These are phyloP conservation scores for Leptinotarsa lineolata DNA, from an alignment of 1,140 invertebrate species.

Conservation along the genomic window DNA sequence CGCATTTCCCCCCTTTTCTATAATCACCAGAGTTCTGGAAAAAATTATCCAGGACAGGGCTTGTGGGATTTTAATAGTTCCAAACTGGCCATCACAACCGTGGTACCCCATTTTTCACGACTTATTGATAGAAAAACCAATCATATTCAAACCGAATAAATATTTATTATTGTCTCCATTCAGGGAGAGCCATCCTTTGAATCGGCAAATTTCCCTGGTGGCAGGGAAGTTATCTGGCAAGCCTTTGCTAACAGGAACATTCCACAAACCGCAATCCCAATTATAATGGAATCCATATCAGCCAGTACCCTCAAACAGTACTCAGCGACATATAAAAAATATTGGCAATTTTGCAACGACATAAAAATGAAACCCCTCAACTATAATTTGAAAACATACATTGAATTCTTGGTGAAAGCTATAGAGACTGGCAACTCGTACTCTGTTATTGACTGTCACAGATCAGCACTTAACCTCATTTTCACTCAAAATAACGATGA, in stretches of 20 bases:
- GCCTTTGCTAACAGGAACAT: slow-evolving; percentile 4
- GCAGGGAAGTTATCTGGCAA: slow-evolving; percentile 41
- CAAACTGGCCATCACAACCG: slow-evolving; percentile 49
- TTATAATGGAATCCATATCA: background rate
- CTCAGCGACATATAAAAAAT: background rate
- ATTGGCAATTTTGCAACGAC: slow-evolving; percentile 1
- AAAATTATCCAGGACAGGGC: slow-evolving; percentile 44
- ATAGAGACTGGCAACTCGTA: background rate
- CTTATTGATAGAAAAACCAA: slow-evolving; percentile 21
- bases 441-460: background rate
- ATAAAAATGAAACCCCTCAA: background rate
- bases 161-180: slow-evolving; percentile 33
- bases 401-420: slow-evolving; percentile 5
- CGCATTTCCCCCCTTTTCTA: slow-evolving; percentile 47
- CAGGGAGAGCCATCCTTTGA: slow-evolving; percentile 35
- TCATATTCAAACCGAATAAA: slow-evolving; percentile 27
- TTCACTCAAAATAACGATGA: background rate
- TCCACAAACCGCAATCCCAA: background rate
- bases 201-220: slow-evolving; percentile 40
- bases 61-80: slow-evolving; percentile 45
- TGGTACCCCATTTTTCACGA: slow-evolving; percentile 45
- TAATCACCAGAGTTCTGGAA: slow-evolving; percentile 38
- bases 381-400: background rate
- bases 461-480: background rate
- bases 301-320: background rate